phyloP scores from a whole-genome alignment of 2,888 invertebrate species.

The Busseola fusca region DNA sequence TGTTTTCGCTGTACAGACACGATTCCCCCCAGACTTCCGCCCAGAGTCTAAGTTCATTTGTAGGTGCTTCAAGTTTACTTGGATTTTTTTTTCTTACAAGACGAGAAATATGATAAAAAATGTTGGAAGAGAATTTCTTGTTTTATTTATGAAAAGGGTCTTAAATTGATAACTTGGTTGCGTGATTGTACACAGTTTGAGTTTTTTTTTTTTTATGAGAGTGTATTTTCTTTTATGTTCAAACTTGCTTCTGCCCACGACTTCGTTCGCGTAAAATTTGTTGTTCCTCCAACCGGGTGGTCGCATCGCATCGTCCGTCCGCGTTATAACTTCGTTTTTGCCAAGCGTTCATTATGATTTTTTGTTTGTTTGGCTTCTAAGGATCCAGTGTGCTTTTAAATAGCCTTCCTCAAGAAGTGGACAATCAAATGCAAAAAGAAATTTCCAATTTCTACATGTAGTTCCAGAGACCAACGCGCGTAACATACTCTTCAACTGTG shows the following conservation, averaged over 20 bases:
- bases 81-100: constrained; percentile 18
- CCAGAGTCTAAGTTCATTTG: constrained; percentile 39
- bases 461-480: too few species aligned
- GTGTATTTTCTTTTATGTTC: neutral
- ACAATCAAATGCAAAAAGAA: too few species aligned
- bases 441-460: too few species aligned
- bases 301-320: too few species aligned
- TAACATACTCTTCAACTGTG: neutral
- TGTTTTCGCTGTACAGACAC: constrained; percentile 22
- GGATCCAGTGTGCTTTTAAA: too few species aligned
- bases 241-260: too few species aligned
- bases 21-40: constrained; percentile 35
- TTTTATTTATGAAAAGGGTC: constrained; percentile 7
- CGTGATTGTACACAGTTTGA: constrained; percentile 1
- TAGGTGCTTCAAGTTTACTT: constrained; percentile 37
- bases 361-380: too few species aligned
- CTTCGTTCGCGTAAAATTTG: too few species aligned
- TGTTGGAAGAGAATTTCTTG: neutral
- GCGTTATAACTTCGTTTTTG: too few species aligned
- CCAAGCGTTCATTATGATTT: too few species aligned
- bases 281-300: too few species aligned
- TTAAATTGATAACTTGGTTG: constrained; percentile 19
- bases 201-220: neutral
- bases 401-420: too few species aligned
- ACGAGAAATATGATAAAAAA: constrained; percentile 12